These are phyloP conservation scores for Andrena flavipes DNA, from an alignment of 2,888 invertebrate species.

Conservation along the genomic window DNA sequence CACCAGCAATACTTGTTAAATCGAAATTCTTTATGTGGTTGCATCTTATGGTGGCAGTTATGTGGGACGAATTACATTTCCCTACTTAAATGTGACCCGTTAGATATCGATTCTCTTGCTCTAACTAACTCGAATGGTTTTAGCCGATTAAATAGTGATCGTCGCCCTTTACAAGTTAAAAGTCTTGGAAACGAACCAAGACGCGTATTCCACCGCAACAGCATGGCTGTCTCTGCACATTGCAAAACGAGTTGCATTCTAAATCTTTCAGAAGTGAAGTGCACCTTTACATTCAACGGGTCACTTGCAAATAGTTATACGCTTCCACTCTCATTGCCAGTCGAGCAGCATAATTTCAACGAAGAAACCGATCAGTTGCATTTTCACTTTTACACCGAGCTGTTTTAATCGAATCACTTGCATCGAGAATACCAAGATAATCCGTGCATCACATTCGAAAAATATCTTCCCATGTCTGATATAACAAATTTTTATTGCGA, in stretches of 20 bases:
- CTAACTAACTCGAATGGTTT: not conserved
- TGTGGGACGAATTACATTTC: not conserved
- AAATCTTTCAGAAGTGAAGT: not conserved
- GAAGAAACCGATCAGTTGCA: not conserved
- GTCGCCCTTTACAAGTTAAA: not conserved
- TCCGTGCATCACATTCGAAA: too few relatives aligned
- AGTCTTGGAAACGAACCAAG: not conserved
- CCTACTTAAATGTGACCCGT: too few relatives aligned
- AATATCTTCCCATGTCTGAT: too few relatives aligned
- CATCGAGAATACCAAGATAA: too few relatives aligned
- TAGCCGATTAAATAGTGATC: conserved; percentile 1
- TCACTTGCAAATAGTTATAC: too few relatives aligned
- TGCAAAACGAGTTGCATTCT: not conserved
- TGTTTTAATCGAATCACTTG: not conserved
- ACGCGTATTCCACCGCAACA: not conserved
- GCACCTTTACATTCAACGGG: too few relatives aligned
- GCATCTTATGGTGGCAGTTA: not conserved
- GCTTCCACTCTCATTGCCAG: too few relatives aligned
- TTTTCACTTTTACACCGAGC: not conserved
- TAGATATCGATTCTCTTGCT: not conserved
- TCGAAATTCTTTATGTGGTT: not conserved
- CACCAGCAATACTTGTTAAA: too few relatives aligned
- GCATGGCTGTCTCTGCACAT: not conserved
- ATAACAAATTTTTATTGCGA: too few relatives aligned
- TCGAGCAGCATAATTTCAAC: not conserved